Conservation (phyloP, 2,797 vertebrate species). For the Sebastiscus tertius region DNA sequence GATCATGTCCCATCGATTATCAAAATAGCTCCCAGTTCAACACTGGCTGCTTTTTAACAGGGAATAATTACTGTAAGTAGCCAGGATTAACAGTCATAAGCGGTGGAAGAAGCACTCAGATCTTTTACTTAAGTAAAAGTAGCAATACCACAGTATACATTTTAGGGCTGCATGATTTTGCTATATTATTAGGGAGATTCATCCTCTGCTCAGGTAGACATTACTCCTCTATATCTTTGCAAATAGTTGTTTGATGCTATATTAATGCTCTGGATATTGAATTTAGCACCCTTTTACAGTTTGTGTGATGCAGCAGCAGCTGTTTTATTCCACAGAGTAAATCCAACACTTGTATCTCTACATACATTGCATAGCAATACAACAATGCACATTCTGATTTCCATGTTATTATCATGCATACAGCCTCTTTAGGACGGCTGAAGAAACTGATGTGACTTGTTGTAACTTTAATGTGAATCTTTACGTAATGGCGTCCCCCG, state of each 20-base stretch:
- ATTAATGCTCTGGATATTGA: too few relatives aligned
- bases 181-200: too few relatives aligned
- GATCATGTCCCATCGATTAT: slow-evolving; percentile 22
- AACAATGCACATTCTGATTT: background rate
- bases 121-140: background rate
- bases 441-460: slow-evolving; percentile 1
- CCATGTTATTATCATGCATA: background rate
- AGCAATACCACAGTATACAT: background rate
- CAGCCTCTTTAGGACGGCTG: background rate
- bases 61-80: slow-evolving; percentile 3
- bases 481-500: background rate
- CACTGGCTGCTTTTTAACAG: slow-evolving; percentile 16
- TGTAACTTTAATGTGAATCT: slow-evolving; percentile 21
- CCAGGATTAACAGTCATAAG: slow-evolving; percentile 11
- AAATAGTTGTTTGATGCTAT: too few relatives aligned
- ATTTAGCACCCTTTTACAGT: background rate
- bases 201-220: too few relatives aligned
- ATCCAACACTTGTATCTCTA: background rate
- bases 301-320: background rate
- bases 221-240: too few relatives aligned
- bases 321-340: background rate
- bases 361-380: background rate
- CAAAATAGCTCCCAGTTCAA: slow-evolving; percentile 6
- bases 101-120: background rate
- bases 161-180: too few relatives aligned